Conservation (phyloP, 2,113 vertebrate species). For the Poeciliopsis retropinna region DNA sequence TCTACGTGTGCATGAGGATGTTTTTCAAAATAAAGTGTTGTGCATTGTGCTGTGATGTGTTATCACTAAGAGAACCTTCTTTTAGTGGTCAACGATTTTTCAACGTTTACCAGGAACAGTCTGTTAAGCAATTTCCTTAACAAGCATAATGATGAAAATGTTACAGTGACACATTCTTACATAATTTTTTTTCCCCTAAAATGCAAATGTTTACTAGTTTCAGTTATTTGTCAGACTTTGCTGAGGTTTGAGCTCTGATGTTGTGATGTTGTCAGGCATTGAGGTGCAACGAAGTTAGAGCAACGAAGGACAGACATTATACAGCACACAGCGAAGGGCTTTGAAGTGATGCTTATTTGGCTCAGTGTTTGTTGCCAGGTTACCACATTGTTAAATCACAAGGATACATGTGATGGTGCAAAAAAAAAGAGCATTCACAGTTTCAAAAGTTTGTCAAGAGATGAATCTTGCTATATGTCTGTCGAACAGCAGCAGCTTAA, state of each 20-base stretch:
- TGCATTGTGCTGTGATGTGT: conserved; percentile 27
- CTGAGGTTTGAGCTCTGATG: neutral
- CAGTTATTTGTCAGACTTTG: neutral
- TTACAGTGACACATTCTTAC: neutral
- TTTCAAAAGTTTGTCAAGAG: conserved; percentile 9
- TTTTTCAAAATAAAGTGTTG: conserved; percentile 17
- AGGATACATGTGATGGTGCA: neutral
- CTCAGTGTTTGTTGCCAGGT: conserved; percentile 46
- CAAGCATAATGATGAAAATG: conserved; percentile 33
- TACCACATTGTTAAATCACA: conserved; percentile 37
- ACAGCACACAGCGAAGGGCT: conserved; percentile 9
- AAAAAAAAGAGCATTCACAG: neutral
- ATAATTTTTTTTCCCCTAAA: neutral
- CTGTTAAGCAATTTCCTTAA: conserved; percentile 17
- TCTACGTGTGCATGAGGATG: neutral
- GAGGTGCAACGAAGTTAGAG: neutral
- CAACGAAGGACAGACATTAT: conserved; percentile 13
- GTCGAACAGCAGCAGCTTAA: neutral
- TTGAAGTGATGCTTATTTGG: conserved; percentile 41
- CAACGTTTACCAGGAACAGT: neutral
- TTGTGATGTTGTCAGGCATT: neutral
- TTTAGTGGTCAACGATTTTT: conserved; percentile 24
- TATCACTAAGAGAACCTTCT: neutral
- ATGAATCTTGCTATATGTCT: neutral
- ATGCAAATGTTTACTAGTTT: neutral